Evolutionary conservation across 2,797 vertebrate species (phyloP), one percentile per base, ranked within the genome.

Genomic region (Amphiprion clarkii): DNA sequence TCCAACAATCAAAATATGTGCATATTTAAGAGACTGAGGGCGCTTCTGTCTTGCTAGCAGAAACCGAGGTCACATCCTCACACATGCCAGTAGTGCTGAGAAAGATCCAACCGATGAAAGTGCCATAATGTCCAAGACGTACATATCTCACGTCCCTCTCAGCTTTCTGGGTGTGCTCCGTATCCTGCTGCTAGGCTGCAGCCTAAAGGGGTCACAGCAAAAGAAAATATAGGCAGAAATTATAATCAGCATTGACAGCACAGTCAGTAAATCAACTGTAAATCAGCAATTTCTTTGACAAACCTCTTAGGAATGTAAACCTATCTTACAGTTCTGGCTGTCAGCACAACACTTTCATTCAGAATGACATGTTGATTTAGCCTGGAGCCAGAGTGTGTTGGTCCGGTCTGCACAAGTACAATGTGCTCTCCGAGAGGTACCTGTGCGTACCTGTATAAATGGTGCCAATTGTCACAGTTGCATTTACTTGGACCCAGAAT

Each of bases 161-260:
- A 0, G 95, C 96, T 79, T 96, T 97, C 93, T 96, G 96, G 0
- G 95, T 96, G 0, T 93, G 95, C 19, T 90, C 95, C 0, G 96
- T 96, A 54, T 97, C 95, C 78, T 96, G 95, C 81, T 97, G 96
- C 85, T 96, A 94, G 1, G 95, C 94, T 1, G 95, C 95, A 31
- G 96, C 95, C 96, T 56, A 19, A 6, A 31, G 0, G 6, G 54
- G 13, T 16, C 42, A 48, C 5, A 48, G 17, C 7, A 31, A 49
- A 46, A 17, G 17, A 36, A 17, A 17, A 44, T 16, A 14, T 14
- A 16, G 13, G 3, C 11, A 14, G 4, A 27, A 53, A 51, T 51
- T 51, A 51, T 1, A n/a, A 31, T 31, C n/a, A 51, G 49, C n/a
- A 51, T 51, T 51, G n/a, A 51, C 8, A 53, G 17, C 51, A 25